Conservation (phyloP, 2,888 invertebrate genomes). For the Eutolmus rufibarbis region DNA sequence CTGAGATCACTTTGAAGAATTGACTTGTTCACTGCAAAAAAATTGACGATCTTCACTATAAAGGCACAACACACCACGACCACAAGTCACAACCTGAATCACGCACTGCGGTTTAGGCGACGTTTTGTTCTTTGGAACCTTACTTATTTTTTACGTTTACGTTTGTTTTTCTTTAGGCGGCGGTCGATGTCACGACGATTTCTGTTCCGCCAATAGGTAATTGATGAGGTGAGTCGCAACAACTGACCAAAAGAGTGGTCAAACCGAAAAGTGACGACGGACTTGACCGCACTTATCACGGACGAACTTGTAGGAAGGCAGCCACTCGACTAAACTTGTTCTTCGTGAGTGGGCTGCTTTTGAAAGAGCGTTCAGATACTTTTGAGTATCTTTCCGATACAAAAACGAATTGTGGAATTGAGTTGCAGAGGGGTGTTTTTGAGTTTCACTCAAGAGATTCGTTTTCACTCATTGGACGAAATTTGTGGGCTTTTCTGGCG, state of each 20-base stretch:
- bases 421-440: neutral
- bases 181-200: neutral
- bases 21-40: constrained; percentile 13
- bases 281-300: neutral
- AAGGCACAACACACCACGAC: neutral
- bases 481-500: neutral
- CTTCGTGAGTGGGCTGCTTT: neutral
- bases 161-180: neutral
- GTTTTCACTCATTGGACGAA: neutral
- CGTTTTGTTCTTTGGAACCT: neutral
- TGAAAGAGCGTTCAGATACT: neutral
- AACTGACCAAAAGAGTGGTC: neutral
- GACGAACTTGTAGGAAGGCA: neutral
- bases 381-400: neutral
- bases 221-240: neutral
- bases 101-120: constrained; percentile 7
- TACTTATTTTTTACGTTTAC: neutral
- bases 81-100: constrained; percentile 11
- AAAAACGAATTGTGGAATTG: neutral
- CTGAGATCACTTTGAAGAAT: neutral
- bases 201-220: neutral
- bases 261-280: neutral
- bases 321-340: neutral
- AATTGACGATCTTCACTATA: neutral
- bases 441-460: neutral